Percentiles rank a stretch among this genome's conserved stretches.
Conservation (phyloP, 2,888 invertebrate species). For the Oscheius sp. region DNA sequence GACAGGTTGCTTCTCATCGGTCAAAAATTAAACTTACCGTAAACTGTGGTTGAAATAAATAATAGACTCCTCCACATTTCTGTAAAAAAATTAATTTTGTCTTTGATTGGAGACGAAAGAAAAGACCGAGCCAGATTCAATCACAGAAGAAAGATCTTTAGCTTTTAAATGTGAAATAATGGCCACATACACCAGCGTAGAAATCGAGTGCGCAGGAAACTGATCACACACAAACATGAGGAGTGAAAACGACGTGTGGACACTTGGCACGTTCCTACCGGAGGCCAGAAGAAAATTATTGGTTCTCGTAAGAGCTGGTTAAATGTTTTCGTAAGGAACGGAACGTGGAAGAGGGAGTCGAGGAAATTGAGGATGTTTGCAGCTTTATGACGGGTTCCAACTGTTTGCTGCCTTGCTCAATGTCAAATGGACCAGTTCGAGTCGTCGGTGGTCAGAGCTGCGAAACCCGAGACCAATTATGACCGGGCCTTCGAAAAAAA, state of each 20-base stretch:
- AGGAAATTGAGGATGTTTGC: slow-evolving; percentile 24
- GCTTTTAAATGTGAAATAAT: too few relatives aligned
- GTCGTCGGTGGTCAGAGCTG: slow-evolving; percentile 25
- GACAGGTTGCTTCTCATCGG: not conserved
- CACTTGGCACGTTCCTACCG: too few relatives aligned
- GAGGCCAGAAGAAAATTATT: not conserved
- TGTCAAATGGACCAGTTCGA: slow-evolving; percentile 31
- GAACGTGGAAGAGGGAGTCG: not conserved
- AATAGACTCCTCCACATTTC: slow-evolving; percentile 15
- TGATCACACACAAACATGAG: not conserved
- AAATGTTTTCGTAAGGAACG: not conserved
- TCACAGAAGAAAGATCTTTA: too few relatives aligned
- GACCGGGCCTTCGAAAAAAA: not conserved
- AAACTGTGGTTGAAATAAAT: not conserved
- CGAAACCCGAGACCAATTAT: slow-evolving; percentile 28
- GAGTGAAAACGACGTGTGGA: too few relatives aligned
- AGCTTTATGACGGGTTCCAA: slow-evolving; percentile 29
- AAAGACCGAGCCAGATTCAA: too few relatives aligned
- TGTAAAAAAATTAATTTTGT: not conserved
- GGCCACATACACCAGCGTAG: too few relatives aligned
- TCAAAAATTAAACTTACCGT: not conserved
- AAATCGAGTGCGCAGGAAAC: not conserved
- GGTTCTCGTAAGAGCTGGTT: slow-evolving; percentile 1
- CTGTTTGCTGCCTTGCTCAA: slow-evolving; percentile 31
- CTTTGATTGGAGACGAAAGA: not conserved